phyloP scores from a whole-genome alignment of 2,797 vertebrate species.

The Eospalax fontanierii region DNA sequence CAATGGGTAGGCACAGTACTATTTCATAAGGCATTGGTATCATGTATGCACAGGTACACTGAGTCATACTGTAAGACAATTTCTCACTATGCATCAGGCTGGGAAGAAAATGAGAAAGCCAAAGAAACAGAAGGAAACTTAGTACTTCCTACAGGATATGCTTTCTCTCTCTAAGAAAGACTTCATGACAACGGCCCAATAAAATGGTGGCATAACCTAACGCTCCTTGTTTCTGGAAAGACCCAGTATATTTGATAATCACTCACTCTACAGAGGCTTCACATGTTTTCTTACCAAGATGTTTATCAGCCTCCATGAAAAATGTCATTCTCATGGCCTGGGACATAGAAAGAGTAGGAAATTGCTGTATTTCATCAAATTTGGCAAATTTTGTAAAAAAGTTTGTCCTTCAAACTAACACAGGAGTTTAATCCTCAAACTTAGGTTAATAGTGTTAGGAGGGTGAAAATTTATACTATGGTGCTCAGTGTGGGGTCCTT shows the following conservation, averaged over 20 bases:
- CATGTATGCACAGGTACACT: neutral
- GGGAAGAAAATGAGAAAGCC: conserved; percentile 26
- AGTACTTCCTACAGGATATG: neutral
- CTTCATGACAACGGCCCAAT: neutral
- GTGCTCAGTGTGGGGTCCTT: neutral
- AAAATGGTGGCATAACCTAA: neutral
- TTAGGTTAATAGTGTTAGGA: neutral
- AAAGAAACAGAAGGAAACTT: conserved; percentile 7
- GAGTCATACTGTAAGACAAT: conserved; percentile 8
- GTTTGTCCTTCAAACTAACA: neutral
- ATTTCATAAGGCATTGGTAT: neutral
- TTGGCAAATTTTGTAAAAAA: neutral
- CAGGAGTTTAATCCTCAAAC: neutral
- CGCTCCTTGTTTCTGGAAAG: neutral
- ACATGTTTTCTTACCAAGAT: neutral
- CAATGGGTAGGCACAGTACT: neutral
- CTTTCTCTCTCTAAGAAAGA: conserved; percentile 49
- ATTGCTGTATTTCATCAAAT: neutral
- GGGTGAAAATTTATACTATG: neutral
- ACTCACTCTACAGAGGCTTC: neutral
- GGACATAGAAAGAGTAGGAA: neutral
- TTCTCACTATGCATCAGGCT: conserved; percentile 6
- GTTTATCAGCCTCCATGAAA: neutral
- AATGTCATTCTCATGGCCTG: neutral
- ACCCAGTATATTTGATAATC: neutral